These are phyloP conservation scores for Teleogryllus occipitalis DNA, from an alignment of 1,140 invertebrate genomes.

Conservation along the genomic window DNA sequence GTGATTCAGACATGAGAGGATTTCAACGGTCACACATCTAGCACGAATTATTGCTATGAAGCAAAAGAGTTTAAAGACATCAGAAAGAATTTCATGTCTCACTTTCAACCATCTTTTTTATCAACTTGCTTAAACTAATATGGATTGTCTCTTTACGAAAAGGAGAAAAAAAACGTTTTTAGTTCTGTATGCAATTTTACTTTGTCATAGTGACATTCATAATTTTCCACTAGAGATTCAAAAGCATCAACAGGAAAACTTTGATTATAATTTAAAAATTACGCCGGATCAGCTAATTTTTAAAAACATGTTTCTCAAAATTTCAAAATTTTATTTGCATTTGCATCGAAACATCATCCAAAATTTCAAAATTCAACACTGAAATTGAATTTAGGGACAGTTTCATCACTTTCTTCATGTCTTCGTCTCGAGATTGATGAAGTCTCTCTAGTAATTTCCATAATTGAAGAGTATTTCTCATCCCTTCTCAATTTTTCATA, in stretches of 20 bases:
- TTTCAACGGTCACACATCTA: neutral
- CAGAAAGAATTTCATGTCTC: neutral
- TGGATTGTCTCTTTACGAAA: neutral
- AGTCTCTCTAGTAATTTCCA: neutral
- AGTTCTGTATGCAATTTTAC: neutral
- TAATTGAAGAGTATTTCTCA: neutral
- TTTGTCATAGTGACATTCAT: neutral
- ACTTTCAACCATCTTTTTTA: neutral
- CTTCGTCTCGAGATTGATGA: neutral
- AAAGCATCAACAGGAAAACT: neutral
- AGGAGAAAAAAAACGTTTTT: neutral
- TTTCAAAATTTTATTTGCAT: constrained; percentile 12
- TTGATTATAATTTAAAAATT: too few relatives aligned
- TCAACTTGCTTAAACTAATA: neutral
- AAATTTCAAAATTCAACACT: constrained; percentile 10
- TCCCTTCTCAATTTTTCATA: neutral
- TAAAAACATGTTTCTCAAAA: neutral
- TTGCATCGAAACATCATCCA: constrained; percentile 12
- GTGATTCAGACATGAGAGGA: neutral
- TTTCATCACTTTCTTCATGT: neutral
- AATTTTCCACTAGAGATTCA: neutral
- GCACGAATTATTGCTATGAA: neutral
- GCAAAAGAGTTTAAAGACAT: neutral
- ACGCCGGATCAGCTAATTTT: neutral
- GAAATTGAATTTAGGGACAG: neutral